A percentile compares a stretch with the other conserved stretches of the same genome.
Conservation (phyloP, 2,888 invertebrate genomes). For the Salpingus planirostris region DNA sequence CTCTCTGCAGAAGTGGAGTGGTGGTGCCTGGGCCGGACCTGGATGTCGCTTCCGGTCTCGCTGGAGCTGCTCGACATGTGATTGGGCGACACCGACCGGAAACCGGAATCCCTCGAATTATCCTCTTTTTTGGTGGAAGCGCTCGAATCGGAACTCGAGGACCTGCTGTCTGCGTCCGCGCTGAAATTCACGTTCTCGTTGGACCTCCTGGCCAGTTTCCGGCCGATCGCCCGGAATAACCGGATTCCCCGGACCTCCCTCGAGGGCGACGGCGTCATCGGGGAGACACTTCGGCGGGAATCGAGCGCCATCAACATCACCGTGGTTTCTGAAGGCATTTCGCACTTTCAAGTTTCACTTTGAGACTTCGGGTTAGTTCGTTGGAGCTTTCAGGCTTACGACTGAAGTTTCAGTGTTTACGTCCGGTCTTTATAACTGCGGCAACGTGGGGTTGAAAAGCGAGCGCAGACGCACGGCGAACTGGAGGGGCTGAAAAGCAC, state of each 20-base stretch:
- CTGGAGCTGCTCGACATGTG: slow-evolving; percentile 49
- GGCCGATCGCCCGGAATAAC: slow-evolving; percentile 57
- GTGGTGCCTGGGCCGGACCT: slow-evolving; percentile 39
- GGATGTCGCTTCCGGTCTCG: slow-evolving; percentile 56
- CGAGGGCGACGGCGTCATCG: slow-evolving; percentile 47
- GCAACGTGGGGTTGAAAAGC: slow-evolving; percentile 26
- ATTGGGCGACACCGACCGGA: slow-evolving; percentile 37
- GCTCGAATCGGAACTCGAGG: slow-evolving; percentile 42
- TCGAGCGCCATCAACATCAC: slow-evolving; percentile 27
- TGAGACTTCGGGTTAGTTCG: slow-evolving; percentile 6
- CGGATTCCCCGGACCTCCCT: slow-evolving; percentile 51
- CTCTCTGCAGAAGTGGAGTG: slow-evolving; percentile 50
- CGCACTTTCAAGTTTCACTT: slow-evolving; percentile 1
- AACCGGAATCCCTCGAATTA: slow-evolving; percentile 31
- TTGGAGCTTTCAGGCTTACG: slow-evolving; percentile 2
- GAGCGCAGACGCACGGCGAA: slow-evolving; percentile 23
- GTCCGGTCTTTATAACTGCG: slow-evolving; percentile 27
- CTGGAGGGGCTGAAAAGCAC: slow-evolving; percentile 16
- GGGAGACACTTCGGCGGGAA: slow-evolving; percentile 37
- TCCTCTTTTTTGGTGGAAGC: slow-evolving; percentile 32
- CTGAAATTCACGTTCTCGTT: slow-evolving; percentile 42
- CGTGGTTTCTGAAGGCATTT: slow-evolving; percentile 20
- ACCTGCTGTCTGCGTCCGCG: slow-evolving; percentile 42
- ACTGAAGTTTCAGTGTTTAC: slow-evolving; percentile 25
- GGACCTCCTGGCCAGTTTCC: slow-evolving; percentile 51